Evolutionary conservation across 2,113 vertebrate genomes (phyloP).

Genomic region (Capreolus pygargus): DNA sequence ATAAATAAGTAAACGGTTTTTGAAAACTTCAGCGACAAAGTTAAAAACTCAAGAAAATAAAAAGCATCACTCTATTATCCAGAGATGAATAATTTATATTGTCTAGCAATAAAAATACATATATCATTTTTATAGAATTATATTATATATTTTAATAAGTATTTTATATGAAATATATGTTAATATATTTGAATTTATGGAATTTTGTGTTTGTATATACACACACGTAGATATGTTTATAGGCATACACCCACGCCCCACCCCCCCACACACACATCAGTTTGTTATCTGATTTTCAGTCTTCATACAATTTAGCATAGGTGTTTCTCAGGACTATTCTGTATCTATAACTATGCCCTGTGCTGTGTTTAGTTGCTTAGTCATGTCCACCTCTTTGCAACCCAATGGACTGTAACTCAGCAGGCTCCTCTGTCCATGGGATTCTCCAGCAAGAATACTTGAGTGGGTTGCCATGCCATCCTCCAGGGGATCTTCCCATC

Average conservation of each 20-base stretch:
- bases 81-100: not conserved
- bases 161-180: not conserved
- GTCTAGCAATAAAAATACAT: not conserved
- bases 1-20: not conserved
- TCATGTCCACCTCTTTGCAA: not conserved
- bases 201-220: not conserved
- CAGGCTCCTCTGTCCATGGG: not conserved
- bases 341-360: not conserved
- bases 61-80: not conserved
- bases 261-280: not conserved
- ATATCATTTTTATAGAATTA: not conserved
- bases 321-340: not conserved
- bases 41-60: not conserved
- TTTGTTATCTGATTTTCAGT: not conserved
- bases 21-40: not conserved
- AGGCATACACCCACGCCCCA: too few species aligned
- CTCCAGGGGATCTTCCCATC: not conserved
- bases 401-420: not conserved
- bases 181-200: not conserved
- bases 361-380: rapidly evolving
- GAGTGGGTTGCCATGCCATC: not conserved
- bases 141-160: not conserved
- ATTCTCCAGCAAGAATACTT: not conserved
- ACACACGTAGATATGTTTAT: rapidly evolving
- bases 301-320: not conserved